Evolutionary conservation across 1,140 invertebrate genomes (phyloP), one percentile per base, ranked within the genome.

Genomic region (Colletes gigas): DNA sequence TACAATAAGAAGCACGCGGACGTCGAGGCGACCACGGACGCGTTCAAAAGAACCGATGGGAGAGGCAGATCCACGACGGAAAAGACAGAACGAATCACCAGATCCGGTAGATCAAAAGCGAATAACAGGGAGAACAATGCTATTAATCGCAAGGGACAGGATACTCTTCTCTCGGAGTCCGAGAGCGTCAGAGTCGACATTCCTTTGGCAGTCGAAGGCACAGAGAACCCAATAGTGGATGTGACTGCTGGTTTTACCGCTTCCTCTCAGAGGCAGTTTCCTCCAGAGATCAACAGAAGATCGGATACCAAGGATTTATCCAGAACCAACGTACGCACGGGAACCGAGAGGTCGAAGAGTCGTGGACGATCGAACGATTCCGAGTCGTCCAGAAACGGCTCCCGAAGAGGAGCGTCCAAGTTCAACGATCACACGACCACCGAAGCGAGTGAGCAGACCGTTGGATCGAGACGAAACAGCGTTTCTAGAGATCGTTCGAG

Each of bases 171-270:
- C 0, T 79, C 82, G 0, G 85, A 78, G 14, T 88, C 87, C 0
- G 90, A 91, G 70, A 89, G 83, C 54, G 63, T 88, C 19, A 83
- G 83, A 66, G 81, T 89, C 3, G 83, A 88, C 30, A 57, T 84
- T 47, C 83, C 88, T 14, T 73, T 86, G n/a, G 68, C 73, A 8
- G 83, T 83, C 0, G 85, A 87, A 9, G 78, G 78, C 14, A 87
- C 83, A 1, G 79, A 83, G 57, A 82, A 68, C 82, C 75, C 77
- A 19, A 59, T 41, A 10, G 5, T 14, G 0, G 57, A 62, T 2
- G 9, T 47, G 3, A 59, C 70, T 3, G 59, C 21, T 1, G 15
- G 4, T 3, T 54, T 55, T 1, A 17, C 3, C 0, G 10, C 15
- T 0, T 7, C 30, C 7, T 21, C 72, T 0, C 30, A 59, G 47